Percentiles rank a stretch among this genome's conserved stretches.
Conservation (phyloP, 2,113 vertebrate species). For the Alces alces region DNA sequence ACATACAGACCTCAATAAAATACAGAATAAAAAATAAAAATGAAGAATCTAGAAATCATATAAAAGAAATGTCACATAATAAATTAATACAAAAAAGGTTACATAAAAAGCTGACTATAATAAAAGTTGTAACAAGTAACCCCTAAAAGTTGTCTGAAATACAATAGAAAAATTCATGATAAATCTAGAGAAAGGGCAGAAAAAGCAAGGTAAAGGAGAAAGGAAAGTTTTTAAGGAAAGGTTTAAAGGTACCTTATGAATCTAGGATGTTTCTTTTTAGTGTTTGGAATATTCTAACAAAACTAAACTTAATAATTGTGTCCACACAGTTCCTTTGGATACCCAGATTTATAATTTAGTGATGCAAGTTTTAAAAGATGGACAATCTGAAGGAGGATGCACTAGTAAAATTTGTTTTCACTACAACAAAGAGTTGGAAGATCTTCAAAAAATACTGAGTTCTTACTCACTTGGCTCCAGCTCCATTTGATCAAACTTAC, state of each 20-base stretch:
- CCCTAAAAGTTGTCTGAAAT: constrained; percentile 25
- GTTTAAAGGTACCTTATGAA: not conserved
- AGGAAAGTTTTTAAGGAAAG: not conserved
- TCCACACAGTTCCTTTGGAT: not conserved
- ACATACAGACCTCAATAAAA: not conserved
- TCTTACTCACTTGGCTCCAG: not conserved
- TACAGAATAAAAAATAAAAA: constrained; percentile 38
- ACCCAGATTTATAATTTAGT: not conserved
- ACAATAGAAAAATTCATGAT: not conserved
- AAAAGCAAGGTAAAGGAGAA: not conserved
- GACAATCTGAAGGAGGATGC: not conserved
- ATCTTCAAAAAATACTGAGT: constrained; percentile 34
- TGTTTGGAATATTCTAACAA: constrained; percentile 5
- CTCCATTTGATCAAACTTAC: constrained; percentile 10
- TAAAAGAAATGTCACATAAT: not conserved
- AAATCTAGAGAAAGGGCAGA: not conserved
- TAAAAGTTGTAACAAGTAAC: not conserved
- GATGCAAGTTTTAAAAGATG: not conserved
- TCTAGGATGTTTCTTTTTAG: not conserved
- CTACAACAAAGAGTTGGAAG: not conserved
- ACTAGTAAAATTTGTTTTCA: constrained; percentile 8
- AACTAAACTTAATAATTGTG: constrained; percentile 5
- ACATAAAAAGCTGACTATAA: not conserved
- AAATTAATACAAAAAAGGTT: not conserved
- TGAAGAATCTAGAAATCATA: constrained; percentile 7